A percentile compares a stretch with the other conserved stretches of the same genome.
Evolutionary conservation across 2,113 vertebrate species (phyloP).

Genomic region (Hippocampus barbouri): DNA sequence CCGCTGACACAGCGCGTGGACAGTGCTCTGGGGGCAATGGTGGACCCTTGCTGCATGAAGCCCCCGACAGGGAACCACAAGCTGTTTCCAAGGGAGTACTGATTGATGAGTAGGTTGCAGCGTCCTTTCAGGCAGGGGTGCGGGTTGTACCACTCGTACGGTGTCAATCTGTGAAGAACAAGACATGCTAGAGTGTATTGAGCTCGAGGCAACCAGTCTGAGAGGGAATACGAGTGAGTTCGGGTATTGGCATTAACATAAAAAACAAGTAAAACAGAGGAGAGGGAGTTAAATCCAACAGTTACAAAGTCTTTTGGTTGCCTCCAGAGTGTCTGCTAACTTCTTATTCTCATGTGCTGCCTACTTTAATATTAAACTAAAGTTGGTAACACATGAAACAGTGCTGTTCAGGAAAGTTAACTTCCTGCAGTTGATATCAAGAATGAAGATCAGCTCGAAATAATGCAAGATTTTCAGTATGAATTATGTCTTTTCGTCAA

Average conservation of each 20-base stretch:
- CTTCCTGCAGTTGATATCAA: background rate
- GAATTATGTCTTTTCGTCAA: background rate
- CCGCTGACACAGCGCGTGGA: conserved; percentile 96
- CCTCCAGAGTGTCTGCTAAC: conserved; percentile 42
- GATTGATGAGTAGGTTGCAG: conserved; percentile 92
- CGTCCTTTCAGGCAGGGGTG: conserved; percentile 90
- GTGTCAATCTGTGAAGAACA: conserved; percentile 78
- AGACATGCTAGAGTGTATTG: conserved; percentile 13
- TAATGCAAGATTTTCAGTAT: background rate
- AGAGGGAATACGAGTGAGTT: conserved; percentile 8
- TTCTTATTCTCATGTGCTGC: conserved; percentile 42
- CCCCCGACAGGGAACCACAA: conserved; percentile 97
- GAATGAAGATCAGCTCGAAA: background rate
- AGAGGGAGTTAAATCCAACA: conserved; percentile 32
- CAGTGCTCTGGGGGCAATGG: conserved; percentile 91
- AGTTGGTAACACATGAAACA: background rate
- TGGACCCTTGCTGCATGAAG: conserved; percentile 98
- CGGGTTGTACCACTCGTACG: conserved; percentile 97
- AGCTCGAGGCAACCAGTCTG: background rate
- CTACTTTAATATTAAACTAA: conserved; percentile 10
- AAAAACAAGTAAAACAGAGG: conserved; percentile 25
- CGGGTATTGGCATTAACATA: conserved; percentile 29
- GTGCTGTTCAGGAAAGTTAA: background rate
- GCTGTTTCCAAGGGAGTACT: conserved; percentile 96
- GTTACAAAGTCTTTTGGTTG: conserved; percentile 53